Conservation (phyloP, 35 echinoderm and acorn worm genomes). For the Ophioderma brevispina region DNA sequence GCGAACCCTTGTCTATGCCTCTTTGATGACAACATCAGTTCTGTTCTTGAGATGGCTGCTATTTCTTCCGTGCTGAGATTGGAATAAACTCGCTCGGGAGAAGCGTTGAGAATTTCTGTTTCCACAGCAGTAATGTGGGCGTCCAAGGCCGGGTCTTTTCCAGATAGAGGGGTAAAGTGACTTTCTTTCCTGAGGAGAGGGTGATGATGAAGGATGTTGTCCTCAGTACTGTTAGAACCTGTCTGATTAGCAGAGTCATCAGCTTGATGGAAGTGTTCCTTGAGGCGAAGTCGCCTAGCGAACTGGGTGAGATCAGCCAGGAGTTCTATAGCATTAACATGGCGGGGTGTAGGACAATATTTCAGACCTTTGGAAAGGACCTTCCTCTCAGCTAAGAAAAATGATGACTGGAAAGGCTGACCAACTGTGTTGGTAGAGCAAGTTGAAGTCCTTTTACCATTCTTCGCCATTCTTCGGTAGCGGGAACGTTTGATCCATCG, state of each 20-base stretch:
- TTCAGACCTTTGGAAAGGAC: background rate
- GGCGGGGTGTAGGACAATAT: background rate
- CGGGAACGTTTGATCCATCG: background rate
- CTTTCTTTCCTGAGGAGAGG: background rate
- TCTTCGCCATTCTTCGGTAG: background rate
- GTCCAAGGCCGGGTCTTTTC: background rate
- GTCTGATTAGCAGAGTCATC: background rate
- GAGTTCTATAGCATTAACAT: background rate
- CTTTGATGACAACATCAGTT: background rate
- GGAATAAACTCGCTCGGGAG: background rate
- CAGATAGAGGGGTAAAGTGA: background rate
- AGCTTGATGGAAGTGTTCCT: background rate
- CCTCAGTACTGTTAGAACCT: background rate
- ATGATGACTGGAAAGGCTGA: background rate
- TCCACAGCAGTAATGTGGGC: background rate
- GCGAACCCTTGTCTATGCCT: background rate
- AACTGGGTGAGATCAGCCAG: background rate
- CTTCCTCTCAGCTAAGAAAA: background rate
- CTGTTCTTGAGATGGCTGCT: background rate
- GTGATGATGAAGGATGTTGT: background rate
- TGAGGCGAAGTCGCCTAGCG: background rate
- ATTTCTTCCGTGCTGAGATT: background rate
- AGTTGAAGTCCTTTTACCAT: background rate
- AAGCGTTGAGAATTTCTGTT: background rate
- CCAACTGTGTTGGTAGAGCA: background rate